Percentiles rank a stretch among this genome's conserved stretches.
Evolutionary conservation across 1,140 invertebrate genomes (phyloP).

Genomic region (Pseudobourletiella spinata): DNA sequence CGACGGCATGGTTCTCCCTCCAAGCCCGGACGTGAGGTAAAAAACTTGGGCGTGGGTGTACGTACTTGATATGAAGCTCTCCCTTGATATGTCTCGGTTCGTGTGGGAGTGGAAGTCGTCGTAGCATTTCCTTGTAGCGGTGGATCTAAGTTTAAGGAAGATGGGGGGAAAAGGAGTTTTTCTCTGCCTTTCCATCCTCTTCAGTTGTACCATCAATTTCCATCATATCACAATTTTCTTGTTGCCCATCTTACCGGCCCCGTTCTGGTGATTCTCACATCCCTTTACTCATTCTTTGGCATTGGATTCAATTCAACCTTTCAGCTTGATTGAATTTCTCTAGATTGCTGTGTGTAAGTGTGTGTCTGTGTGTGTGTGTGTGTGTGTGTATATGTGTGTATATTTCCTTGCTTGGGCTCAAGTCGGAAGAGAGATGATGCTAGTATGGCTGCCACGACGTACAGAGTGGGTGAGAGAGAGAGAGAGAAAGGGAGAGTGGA

Average conservation of each 20-base stretch:
- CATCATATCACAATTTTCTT: constrained; percentile 26
- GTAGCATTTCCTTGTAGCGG: too few species aligned
- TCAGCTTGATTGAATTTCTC: constrained; percentile 15
- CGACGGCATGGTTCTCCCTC: too few species aligned
- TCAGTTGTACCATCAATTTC: constrained; percentile 24
- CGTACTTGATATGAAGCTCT: too few species aligned
- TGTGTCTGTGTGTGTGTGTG: too few species aligned
- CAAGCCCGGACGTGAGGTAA: too few species aligned
- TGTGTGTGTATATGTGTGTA: not conserved
- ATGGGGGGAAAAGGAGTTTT: not conserved
- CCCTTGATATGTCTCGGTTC: too few species aligned
- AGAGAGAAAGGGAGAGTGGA: not conserved
- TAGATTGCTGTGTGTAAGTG: too few species aligned
- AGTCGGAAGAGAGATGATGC: not conserved
- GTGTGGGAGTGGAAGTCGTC: not conserved
- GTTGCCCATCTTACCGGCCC: constrained; percentile 1
- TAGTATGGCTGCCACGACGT: not conserved
- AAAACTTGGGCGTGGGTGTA: too few species aligned
- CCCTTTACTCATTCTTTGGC: not conserved
- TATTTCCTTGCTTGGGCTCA: not conserved
- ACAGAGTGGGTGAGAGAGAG: not conserved
- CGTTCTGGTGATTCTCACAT: not conserved
- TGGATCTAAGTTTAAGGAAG: not conserved
- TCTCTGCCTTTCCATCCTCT: constrained; percentile 10
- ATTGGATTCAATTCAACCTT: constrained; percentile 12